Evolutionary conservation across 2,797 vertebrate species (phyloP).

Genomic region (Uromys caudimaculatus): DNA sequence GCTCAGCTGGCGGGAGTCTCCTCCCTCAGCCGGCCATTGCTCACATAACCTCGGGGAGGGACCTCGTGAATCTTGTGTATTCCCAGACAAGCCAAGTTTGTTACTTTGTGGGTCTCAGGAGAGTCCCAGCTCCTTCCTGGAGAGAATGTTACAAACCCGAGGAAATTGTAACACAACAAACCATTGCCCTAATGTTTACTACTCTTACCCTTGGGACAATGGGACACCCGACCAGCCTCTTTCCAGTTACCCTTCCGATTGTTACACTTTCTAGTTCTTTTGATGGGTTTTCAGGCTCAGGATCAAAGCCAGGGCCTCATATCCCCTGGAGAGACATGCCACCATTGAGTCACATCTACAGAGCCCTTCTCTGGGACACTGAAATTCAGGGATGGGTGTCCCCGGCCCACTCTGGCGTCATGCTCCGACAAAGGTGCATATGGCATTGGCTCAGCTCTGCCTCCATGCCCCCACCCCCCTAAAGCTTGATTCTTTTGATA

Average conservation of each 20-base stretch:
- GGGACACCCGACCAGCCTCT: neutral
- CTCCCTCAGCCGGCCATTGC: neutral
- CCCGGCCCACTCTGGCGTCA: neutral
- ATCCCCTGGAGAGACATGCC: neutral
- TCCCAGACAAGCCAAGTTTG: neutral
- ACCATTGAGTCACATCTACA: neutral
- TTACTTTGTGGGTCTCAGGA: neutral
- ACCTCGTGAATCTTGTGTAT: neutral
- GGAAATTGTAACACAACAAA: neutral
- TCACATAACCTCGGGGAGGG: neutral
- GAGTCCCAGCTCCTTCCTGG: neutral
- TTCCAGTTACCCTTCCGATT: neutral
- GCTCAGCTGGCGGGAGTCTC: neutral
- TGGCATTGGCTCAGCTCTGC: neutral
- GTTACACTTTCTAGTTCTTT: neutral
- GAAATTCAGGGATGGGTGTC: neutral
- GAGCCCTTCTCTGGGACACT: neutral
- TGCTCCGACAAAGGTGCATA: neutral
- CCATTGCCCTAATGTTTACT: neutral
- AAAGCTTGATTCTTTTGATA: neutral
- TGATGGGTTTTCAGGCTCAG: neutral
- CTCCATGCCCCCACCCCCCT: neutral
- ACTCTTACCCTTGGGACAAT: neutral
- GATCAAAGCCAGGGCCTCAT: neutral
- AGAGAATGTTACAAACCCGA: neutral